Conservation (phyloP, 2,113 vertebrate genomes). For the Gnathonemus echidnorhynchus region DNA sequence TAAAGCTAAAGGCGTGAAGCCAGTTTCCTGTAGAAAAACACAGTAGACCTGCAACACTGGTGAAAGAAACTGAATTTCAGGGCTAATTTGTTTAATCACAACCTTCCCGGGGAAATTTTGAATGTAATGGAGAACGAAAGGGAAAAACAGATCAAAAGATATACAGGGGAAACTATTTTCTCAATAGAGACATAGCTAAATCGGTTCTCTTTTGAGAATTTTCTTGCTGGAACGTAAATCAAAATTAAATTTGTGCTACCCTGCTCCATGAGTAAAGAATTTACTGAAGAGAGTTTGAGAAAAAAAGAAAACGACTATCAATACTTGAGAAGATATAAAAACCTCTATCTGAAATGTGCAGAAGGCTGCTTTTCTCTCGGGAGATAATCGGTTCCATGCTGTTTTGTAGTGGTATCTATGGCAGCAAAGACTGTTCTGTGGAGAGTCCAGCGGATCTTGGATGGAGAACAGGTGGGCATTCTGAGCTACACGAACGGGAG, state of each 20-base stretch:
- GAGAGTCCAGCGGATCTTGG: slow-evolving; percentile 11
- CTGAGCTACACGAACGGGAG: slow-evolving; percentile 21
- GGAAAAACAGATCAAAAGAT: not conserved
- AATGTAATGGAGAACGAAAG: not conserved
- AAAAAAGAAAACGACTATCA: not conserved
- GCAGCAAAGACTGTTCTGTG: slow-evolving; percentile 24
- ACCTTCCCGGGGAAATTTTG: not conserved
- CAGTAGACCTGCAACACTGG: not conserved
- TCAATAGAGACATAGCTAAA: not conserved
- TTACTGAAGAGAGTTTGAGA: not conserved
- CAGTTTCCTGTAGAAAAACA: not conserved
- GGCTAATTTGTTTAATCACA: slow-evolving; percentile 1
- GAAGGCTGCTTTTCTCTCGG: not conserved
- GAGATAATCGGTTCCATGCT: not conserved
- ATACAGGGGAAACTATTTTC: not conserved
- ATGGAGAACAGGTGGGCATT: not conserved
- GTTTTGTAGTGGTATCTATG: slow-evolving; percentile 12
- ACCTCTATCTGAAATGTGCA: not conserved
- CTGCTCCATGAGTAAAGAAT: not conserved
- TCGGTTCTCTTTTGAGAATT: not conserved
- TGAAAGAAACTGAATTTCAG: not conserved
- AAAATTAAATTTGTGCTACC: not conserved
- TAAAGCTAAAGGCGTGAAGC: not conserved
- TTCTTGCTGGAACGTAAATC: not conserved
- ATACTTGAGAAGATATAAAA: not conserved